Conservation (phyloP, 2,113 vertebrate genomes). For the Equus quagga region DNA sequence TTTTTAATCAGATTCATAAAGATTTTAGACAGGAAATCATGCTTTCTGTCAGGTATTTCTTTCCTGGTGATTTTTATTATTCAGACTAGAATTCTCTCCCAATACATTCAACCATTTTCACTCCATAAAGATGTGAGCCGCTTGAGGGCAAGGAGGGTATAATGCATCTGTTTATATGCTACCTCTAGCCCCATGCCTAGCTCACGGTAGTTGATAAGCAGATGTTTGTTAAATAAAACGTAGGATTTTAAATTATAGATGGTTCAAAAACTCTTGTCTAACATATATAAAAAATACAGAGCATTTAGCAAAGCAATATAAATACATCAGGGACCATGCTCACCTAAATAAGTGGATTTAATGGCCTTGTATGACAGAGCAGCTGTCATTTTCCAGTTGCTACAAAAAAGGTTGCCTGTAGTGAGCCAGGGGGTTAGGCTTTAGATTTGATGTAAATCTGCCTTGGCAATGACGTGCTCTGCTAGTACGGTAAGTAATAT, state of each 20-base stretch:
- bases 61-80: slow-evolving; percentile 8
- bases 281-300: not conserved
- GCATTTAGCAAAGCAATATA: slow-evolving; percentile 7
- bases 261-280: not conserved
- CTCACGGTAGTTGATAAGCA: not conserved
- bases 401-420: slow-evolving; percentile 55
- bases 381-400: slow-evolving; percentile 67
- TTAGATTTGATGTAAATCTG: slow-evolving; percentile 55
- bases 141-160: not conserved
- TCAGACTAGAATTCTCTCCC: not conserved
- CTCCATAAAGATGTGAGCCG: not conserved
- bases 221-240: slow-evolving; percentile 25
- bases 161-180: not conserved
- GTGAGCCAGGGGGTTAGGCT: not conserved
- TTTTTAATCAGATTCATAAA: slow-evolving; percentile 21
- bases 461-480: not conserved
- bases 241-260: not conserved
- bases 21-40: slow-evolving; percentile 13
- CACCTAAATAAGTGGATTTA: slow-evolving; percentile 71
- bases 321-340: not conserved
- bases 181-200: not conserved
- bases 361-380: slow-evolving; percentile 55
- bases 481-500: not conserved
- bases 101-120: not conserved
- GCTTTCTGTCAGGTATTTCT: slow-evolving; percentile 28